Evolutionary conservation across 2,797 vertebrate species (phyloP), one percentile per base, ranked within the genome.

Genomic region (Sebastes steindachneri): DNA sequence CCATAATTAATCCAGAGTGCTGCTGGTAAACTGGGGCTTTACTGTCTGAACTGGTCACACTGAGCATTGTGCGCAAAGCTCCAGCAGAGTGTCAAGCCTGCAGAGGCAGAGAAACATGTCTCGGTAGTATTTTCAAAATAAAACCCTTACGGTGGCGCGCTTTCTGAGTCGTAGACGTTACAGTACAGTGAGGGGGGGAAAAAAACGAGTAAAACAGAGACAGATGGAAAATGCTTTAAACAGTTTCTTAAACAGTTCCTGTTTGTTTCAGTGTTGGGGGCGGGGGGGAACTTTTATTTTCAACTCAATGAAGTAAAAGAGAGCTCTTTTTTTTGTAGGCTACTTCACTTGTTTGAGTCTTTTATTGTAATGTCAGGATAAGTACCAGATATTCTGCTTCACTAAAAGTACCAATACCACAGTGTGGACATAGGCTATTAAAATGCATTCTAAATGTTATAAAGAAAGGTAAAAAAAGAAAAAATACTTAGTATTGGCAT

Each of bases 61-160:
- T 57, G 37, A 14, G 37, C 37, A 41, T 41, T 41, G 37, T 41
- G 19, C 29, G 45, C 14, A 11, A 41, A 66, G 8, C 48, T 25
- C 2, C 33, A 71, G 31, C 23, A 19, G 15, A 29, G 10, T 5
- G 71, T 85, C 23, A 90, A 88, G 58, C 1, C 21, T 2, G 33
- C 66, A 9, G 9, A 48, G 51, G 21, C 54, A 45, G 2, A 25
- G 29, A 33, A 12, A 10, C 28, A 4, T 9, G 10, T 51, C 68
- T 1, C 25, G 6, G 9, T 1, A 11, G 14, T 0, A 15, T 19
- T 81, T 89, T 83, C 88, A 83, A 88, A 88, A 80, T 77, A 86
- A 87, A 75, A 68, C 0, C 1, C 2, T 11, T 1, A 8, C 8
- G 8, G 26, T 21, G 2, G 23, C 0, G 1, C 4, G 7, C 5